These are phyloP conservation scores for Ancistrus triradiatus DNA, from an alignment of 2,113 vertebrate genomes.

Conservation along the genomic window DNA sequence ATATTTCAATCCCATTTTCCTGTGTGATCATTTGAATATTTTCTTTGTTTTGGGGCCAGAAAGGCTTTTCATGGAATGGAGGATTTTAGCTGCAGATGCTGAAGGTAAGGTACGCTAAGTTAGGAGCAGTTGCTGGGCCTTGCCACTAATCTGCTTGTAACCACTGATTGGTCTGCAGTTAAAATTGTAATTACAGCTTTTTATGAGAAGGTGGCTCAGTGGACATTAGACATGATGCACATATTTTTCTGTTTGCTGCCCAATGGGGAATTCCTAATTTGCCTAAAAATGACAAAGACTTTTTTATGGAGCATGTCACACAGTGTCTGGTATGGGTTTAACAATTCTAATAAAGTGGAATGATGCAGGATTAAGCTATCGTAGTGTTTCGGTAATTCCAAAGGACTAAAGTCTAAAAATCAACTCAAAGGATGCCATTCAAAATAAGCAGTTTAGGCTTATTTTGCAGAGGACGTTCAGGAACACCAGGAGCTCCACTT, in stretches of 20 bases:
- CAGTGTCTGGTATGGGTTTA: constrained; percentile 13
- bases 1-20: constrained; percentile 41
- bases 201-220: not conserved
- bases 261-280: constrained; percentile 17
- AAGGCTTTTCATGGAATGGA: constrained; percentile 26
- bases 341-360: not conserved
- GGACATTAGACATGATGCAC: not conserved
- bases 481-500: constrained; percentile 27
- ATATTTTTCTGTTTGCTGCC: constrained; percentile 13
- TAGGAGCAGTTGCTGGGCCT: constrained; percentile 19
- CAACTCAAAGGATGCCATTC: constrained; percentile 14
- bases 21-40: constrained; percentile 45
- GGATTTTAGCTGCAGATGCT: constrained; percentile 38
- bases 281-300: constrained; percentile 8
- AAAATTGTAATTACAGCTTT: not conserved
- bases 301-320: constrained; percentile 5
- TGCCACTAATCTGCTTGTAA: constrained; percentile 29
- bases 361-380: not conserved
- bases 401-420: constrained; percentile 28
- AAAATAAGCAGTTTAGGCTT: constrained; percentile 30
- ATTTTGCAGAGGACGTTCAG: constrained; percentile 33
- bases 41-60: constrained; percentile 24
- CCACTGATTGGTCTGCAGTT: constrained; percentile 11
- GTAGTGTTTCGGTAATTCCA: constrained; percentile 4
- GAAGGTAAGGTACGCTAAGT: constrained; percentile 5